phyloP scores from a whole-genome alignment of 2,113 vertebrate genomes.

The Carlito syrichta region DNA sequence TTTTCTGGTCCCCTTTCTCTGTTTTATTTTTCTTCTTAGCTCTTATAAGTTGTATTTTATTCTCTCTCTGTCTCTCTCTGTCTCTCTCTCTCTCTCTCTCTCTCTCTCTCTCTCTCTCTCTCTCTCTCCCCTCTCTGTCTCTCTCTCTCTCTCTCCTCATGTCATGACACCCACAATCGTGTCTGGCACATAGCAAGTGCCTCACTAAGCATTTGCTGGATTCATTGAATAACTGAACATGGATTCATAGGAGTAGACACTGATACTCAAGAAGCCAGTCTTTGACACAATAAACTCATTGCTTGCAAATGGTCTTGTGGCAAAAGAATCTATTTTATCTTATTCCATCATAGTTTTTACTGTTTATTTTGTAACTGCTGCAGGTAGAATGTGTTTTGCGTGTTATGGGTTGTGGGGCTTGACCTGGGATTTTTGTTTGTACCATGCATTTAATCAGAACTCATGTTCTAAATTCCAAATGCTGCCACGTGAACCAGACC shows the following conservation, averaged over 20 bases:
- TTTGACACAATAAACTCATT: background rate
- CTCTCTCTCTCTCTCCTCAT: background rate
- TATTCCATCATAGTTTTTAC: background rate
- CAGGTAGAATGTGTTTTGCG: background rate
- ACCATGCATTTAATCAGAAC: constrained; percentile 2
- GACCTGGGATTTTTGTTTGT: background rate
- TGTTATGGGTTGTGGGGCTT: background rate
- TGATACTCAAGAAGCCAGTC: background rate
- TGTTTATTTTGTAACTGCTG: constrained; percentile 13
- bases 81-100: background rate
- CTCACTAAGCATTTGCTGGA: background rate
- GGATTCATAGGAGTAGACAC: background rate
- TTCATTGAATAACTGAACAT: background rate
- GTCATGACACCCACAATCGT: background rate
- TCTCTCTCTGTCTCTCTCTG: background rate
- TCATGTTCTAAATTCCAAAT: constrained; percentile 14
- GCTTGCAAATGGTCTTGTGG: background rate
- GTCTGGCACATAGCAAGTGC: background rate
- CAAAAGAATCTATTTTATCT: background rate
- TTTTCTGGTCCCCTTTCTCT: background rate
- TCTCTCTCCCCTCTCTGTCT: background rate
- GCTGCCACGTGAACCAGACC: background rate
- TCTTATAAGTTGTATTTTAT: background rate
- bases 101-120: background rate
- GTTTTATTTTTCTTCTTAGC: background rate